Evolutionary conservation across 2,888 invertebrate species (phyloP).

Genomic region (Tachina fera): DNA sequence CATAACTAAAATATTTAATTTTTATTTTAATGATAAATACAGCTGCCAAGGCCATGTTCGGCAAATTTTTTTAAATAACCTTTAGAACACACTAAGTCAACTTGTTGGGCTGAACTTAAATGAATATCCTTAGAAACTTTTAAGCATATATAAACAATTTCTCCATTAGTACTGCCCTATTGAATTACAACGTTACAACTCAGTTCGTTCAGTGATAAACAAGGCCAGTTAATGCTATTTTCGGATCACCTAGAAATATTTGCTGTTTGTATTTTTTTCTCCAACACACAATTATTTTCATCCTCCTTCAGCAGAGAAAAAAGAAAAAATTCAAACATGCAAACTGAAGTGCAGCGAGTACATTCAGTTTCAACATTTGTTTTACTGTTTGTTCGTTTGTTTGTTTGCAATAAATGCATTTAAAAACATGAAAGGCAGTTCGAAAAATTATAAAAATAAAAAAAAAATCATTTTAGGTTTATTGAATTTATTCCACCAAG

Average conservation of each 20-base stretch:
- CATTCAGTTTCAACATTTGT: conserved; percentile 57
- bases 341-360: conserved; percentile 25
- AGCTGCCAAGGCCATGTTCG: too few species aligned
- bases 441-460: conserved; percentile 1
- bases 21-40: too few species aligned
- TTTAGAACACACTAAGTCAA: too few species aligned
- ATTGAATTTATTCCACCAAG: too few species aligned
- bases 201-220: conserved; percentile 55
- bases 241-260: conserved; percentile 66
- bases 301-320: conserved; percentile 32
- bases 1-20: too few species aligned
- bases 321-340: conserved; percentile 15
- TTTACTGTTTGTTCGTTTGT: conserved; percentile 1
- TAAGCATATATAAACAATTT: neutral
- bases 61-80: too few species aligned
- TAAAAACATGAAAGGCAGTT: neutral
- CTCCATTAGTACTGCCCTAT: conserved; percentile 8
- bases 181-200: conserved; percentile 1
- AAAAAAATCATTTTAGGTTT: too few species aligned
- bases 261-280: conserved; percentile 19
- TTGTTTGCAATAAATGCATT: conserved; percentile 30
- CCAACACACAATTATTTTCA: conserved; percentile 57
- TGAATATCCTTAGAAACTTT: neutral
- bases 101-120: too few species aligned
- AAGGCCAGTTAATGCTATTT: conserved; percentile 66